phyloP scores from a whole-genome alignment of 2,113 vertebrate species.

The Coturnix japonica region DNA sequence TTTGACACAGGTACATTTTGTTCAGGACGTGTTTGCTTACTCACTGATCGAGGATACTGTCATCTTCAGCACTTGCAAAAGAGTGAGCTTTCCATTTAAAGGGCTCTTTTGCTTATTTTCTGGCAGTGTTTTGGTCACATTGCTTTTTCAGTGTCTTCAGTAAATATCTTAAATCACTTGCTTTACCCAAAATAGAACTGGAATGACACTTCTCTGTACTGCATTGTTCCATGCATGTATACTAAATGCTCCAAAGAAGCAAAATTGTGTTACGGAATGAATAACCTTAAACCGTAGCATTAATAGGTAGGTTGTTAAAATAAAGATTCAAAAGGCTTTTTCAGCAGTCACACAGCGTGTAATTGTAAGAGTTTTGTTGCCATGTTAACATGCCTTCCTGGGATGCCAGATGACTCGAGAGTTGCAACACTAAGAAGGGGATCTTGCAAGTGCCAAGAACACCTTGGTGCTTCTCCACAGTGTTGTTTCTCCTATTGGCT shows the following conservation, averaged over 20 bases:
- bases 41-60: not conserved
- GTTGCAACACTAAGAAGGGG: not conserved
- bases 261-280: not conserved
- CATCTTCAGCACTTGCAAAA: not conserved
- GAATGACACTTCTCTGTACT: not conserved
- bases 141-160: not conserved
- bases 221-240: fast-evolving
- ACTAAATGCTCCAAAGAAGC: not conserved
- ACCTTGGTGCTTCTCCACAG: not conserved
- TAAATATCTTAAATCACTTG: not conserved
- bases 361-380: not conserved
- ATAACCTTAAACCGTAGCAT: not conserved
- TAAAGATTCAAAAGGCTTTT: not conserved
- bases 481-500: not conserved
- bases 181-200: not conserved
- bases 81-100: not conserved
- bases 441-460: not conserved
- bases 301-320: not conserved
- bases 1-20: not conserved
- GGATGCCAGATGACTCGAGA: not conserved
- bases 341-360: not conserved
- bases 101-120: fast-evolving
- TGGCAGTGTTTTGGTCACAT: not conserved
- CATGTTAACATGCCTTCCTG: not conserved
- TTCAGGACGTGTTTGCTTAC: not conserved